phyloP scores from a whole-genome alignment of 1,140 invertebrate species.

The Drosophila cardini region DNA sequence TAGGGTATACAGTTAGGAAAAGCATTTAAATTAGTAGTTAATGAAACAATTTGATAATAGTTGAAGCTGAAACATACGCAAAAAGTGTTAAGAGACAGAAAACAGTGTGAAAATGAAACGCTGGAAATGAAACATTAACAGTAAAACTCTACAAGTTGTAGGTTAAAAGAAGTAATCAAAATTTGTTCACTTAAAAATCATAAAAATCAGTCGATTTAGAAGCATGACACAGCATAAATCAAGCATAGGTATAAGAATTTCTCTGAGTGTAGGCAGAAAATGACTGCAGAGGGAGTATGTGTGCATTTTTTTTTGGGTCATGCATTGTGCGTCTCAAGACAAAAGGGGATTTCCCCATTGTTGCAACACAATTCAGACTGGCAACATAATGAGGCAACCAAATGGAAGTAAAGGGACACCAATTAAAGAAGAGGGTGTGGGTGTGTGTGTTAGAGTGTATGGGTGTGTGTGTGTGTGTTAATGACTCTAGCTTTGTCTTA shows the following conservation, averaged over 20 bases:
- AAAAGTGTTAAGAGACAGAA: too few species aligned
- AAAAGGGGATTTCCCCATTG: conserved; percentile 9
- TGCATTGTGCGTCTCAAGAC: conserved; percentile 30
- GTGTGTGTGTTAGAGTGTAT: background rate
- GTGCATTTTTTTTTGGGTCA: conserved; percentile 17
- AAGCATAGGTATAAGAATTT: background rate
- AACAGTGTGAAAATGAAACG: background rate
- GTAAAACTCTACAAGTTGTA: background rate
- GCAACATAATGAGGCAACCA: conserved; percentile 5
- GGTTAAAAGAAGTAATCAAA: background rate
- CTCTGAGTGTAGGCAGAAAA: conserved; percentile 14
- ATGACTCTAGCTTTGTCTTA: conserved; percentile 58
- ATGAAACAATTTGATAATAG: too few species aligned
- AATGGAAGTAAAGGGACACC: conserved; percentile 22
- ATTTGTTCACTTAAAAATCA: background rate
- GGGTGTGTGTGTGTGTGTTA: conserved; percentile 1
- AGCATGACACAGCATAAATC: background rate
- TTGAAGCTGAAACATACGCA: too few species aligned
- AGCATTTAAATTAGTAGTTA: too few species aligned
- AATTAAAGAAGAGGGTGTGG: conserved; percentile 13
- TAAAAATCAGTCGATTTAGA: background rate
- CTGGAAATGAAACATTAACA: background rate
- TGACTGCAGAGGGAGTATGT: background rate
- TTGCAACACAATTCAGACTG: conserved; percentile 19
- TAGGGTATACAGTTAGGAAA: too few species aligned